A percentile compares a stretch with the other conserved stretches of the same genome.
phyloP scores from a whole-genome alignment of 1,140 invertebrate genomes.

The Neuroterus valhalla region DNA sequence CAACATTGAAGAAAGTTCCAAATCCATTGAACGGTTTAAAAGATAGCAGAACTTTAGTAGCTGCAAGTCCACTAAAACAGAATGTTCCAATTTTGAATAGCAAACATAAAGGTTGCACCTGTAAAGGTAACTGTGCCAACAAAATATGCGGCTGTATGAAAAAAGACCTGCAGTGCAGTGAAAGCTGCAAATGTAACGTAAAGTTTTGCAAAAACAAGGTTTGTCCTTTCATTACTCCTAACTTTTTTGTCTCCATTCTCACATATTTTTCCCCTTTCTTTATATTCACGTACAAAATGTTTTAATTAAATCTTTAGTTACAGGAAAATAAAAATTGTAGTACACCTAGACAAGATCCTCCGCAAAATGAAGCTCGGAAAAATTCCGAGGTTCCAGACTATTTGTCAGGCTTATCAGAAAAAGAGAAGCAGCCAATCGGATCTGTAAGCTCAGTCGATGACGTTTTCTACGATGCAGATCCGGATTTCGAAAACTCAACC shows the following conservation, averaged over 20 bases:
- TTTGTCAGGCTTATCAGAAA: neutral
- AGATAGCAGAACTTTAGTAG: neutral
- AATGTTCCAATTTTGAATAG: neutral
- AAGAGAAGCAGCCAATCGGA: neutral
- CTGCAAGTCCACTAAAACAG: neutral
- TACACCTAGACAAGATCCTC: neutral
- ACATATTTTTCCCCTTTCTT: neutral
- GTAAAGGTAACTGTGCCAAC: constrained; percentile 51
- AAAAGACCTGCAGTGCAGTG: constrained; percentile 42
- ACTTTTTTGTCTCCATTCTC: neutral
- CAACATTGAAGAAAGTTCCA: constrained; percentile 8
- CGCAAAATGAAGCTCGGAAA: neutral
- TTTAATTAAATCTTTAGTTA: neutral
- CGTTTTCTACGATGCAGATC: neutral
- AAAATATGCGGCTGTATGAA: constrained; percentile 60
- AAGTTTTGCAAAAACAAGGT: constrained; percentile 58
- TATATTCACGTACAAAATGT: neutral
- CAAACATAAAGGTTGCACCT: constrained; percentile 48
- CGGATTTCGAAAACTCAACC: neutral
- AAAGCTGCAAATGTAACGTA: constrained; percentile 51
- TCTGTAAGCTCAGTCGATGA: neutral
- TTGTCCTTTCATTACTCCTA: constrained; percentile 1
- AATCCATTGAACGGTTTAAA: neutral
- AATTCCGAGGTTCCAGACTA: neutral
- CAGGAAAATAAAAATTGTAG: neutral